Evolutionary conservation across 1,140 invertebrate species (phyloP), one percentile per base, ranked within the genome.

Genomic region (Pseudomyrmex dendroicus): DNA sequence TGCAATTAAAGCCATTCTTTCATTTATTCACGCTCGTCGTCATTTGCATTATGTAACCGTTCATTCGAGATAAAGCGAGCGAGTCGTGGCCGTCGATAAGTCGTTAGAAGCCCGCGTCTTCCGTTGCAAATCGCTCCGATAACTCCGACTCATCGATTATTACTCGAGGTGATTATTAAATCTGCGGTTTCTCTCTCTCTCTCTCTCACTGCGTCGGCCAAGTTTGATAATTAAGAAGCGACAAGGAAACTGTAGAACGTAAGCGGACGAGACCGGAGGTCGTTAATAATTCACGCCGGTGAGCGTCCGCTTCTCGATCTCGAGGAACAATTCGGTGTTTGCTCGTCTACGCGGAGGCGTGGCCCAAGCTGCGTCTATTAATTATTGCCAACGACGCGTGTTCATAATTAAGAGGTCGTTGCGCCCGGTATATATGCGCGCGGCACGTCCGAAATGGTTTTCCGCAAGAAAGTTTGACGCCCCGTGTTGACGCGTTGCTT

Each of bases 351-450:
- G 74, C 20, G 52, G n/a, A 72, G 74, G 73, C 64, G 56, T 52
- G 72, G 72, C 35, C 17, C 56, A n/a, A 50, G 48, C 22, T 73
- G 15, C 46, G 54, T 78, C 59, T 74, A 87, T 85, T 87, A 87
- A 88, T 85, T 85, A 88, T 82, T 85, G 72, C 61, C 20, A 2
- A 57, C n/a, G 61, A 84, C 82, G 76, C 44, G 56, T 76, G 76
- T 87, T 85, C 56, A 77, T 88, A 88, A 88, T 88, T 88, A 88
- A 87, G 83, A 72, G 66, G 25, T 44, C 64, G 63, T 54, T 77
- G 48, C 63, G 84, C 22, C 46, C 35, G 22, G 10, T 25, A 44
- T 50, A 62, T 25, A 4, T 59, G 22, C 15, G 17, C 25, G 7
- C 25, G 9, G 20, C 68, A 50, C 25, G 17, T 15, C 35, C 15